These are phyloP conservation scores for Dermatophagoides farinae DNA, from an alignment of 1,140 invertebrate genomes.

Conservation along the genomic window DNA sequence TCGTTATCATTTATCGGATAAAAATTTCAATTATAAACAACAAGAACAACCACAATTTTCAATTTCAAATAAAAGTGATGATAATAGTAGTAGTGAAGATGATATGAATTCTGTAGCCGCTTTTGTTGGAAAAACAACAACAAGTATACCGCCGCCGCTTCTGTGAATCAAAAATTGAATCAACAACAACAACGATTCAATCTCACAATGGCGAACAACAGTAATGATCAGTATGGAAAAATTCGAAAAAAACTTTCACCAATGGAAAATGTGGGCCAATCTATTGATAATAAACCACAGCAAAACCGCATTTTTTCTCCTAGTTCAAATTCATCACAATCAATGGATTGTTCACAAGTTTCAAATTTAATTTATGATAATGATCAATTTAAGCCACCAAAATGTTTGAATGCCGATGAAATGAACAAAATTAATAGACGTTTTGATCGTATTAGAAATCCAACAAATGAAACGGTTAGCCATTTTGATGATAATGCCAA, in stretches of 20 bases:
- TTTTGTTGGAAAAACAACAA: not conserved
- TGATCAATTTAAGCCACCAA: no score
- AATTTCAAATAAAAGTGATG: not conserved
- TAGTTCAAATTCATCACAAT: not conserved
- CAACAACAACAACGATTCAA: not conserved
- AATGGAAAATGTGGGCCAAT: constrained; percentile 1
- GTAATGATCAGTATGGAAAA: not conserved
- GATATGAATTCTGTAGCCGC: not conserved
- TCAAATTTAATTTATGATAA: no score
- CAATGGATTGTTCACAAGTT: not conserved
- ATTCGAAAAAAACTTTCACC: not conserved
- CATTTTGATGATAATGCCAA: not conserved
- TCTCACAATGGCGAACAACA: constrained; percentile 1
- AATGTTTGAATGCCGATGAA: no score
- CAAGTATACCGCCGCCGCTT: no score
- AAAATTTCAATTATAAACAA: not conserved
- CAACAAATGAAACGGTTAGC: no score
- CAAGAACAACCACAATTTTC: no score
- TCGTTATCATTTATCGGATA: not conserved
- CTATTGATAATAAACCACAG: not conserved
- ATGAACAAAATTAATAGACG: no score
- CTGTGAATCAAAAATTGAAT: not conserved
- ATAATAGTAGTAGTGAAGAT: no score
- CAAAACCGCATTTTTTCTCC: not conserved
- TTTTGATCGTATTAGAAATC: no score